Percentiles rank a stretch among this genome's conserved stretches.
Evolutionary conservation across 2,888 invertebrate species (phyloP).

Genomic region (Platypus cylindrus): DNA sequence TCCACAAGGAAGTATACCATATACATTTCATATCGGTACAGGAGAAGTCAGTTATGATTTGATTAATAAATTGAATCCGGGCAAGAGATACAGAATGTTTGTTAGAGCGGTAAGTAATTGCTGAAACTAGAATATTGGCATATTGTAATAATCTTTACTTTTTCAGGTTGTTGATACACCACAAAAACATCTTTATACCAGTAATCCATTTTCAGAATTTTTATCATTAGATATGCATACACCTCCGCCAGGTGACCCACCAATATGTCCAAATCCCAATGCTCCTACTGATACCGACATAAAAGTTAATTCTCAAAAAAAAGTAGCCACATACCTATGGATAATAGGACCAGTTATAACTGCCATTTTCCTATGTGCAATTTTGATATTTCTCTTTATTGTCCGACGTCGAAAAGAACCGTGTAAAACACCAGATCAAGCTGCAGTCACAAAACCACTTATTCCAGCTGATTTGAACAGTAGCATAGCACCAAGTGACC

Average conservation of each 20-base stretch:
- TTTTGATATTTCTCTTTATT: conserved; percentile 68
- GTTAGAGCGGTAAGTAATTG: conserved; percentile 31
- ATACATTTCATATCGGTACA: conserved; percentile 83
- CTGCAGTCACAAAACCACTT: conserved; percentile 77
- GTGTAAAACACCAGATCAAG: conserved; percentile 83
- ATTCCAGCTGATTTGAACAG: conserved; percentile 78
- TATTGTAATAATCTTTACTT: background rate
- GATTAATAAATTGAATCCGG: conserved; percentile 69
- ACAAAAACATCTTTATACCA: conserved; percentile 86
- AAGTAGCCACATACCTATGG: conserved; percentile 79
- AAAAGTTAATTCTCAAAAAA: conserved; percentile 65
- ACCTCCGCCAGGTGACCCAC: conserved; percentile 63
- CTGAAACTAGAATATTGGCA: background rate
- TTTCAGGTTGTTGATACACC: conserved; percentile 74
- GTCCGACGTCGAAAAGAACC: conserved; percentile 71
- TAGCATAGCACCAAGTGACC: conserved; percentile 75
- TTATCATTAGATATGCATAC: conserved; percentile 82
- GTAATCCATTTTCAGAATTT: conserved; percentile 85
- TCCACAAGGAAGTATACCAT: conserved; percentile 79
- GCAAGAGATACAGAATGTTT: conserved; percentile 79
- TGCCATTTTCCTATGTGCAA: conserved; percentile 73
- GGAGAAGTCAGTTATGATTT: conserved; percentile 83
- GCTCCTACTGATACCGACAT: conserved; percentile 68
- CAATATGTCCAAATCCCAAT: conserved; percentile 73
- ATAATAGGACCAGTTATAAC: conserved; percentile 83